Conservation (phyloP, 2,797 vertebrate genomes). For the Pangasius sanitwongsei region DNA sequence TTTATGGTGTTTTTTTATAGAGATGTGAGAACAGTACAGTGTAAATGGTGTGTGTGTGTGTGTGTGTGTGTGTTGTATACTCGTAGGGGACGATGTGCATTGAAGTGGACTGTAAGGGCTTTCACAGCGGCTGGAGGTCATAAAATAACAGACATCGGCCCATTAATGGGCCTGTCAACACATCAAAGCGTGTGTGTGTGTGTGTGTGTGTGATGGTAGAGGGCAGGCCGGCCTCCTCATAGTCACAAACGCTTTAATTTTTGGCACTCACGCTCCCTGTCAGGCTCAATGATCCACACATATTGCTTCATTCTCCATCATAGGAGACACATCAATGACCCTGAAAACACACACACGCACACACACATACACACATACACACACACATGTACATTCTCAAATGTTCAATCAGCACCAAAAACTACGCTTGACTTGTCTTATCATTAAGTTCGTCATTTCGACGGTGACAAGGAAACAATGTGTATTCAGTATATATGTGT, state of each 20-base stretch:
- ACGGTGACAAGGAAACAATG: not conserved
- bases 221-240: conserved; percentile 50
- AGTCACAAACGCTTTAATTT: conserved; percentile 64
- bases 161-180: conserved; percentile 77
- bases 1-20: conserved; percentile 15
- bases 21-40: conserved; percentile 5
- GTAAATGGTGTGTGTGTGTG: conserved; percentile 9
- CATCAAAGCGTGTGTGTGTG: conserved; percentile 51
- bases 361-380: conserved; percentile 45
- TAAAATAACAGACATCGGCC: conserved; percentile 68
- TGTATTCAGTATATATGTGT: not conserved
- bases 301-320: conserved; percentile 60
- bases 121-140: conserved; percentile 64
- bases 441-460: not conserved
- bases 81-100: conserved; percentile 55
- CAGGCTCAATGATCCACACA: conserved; percentile 73
- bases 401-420: not conserved
- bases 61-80: conserved; percentile 1
- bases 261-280: conserved; percentile 69
- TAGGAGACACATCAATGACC: conserved; percentile 41
- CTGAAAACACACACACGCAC: conserved; percentile 47
- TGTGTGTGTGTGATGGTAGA: conserved; percentile 47
- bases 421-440: not conserved
- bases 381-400: conserved; percentile 20
- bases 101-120: conserved; percentile 58